Conservation (phyloP, 2,888 invertebrate genomes). For the Heliconius ethilla region DNA sequence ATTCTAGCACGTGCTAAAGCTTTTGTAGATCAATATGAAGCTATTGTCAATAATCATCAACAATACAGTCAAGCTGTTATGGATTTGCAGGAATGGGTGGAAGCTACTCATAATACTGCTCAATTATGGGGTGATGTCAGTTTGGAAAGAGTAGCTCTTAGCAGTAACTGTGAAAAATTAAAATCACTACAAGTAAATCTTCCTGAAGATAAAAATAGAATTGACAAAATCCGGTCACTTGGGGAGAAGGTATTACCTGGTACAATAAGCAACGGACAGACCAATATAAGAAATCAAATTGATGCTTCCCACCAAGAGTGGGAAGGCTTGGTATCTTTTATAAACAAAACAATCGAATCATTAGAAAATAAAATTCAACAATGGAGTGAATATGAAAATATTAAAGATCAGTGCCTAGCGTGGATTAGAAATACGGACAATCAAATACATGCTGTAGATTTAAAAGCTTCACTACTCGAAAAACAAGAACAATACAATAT, state of each 20-base stretch:
- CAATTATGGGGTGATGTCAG: constrained; percentile 92
- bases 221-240: constrained; percentile 89
- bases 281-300: constrained; percentile 92
- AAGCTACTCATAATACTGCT: constrained; percentile 91
- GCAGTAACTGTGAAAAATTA: constrained; percentile 92
- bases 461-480: constrained; percentile 90
- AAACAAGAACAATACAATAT: constrained; percentile 93
- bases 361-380: constrained; percentile 92
- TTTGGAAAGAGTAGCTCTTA: constrained; percentile 90
- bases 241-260: constrained; percentile 95
- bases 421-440: constrained; percentile 96
- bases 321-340: constrained; percentile 90
- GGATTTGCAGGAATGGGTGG: constrained; percentile 93
- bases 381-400: constrained; percentile 94
- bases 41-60: constrained; percentile 93
- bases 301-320: constrained; percentile 95
- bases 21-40: constrained; percentile 92
- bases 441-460: constrained; percentile 92
- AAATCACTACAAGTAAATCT: constrained; percentile 89
- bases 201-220: constrained; percentile 92
- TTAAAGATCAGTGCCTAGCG: constrained; percentile 90
- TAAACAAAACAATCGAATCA: constrained; percentile 88
- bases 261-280: constrained; percentile 90
- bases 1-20: constrained; percentile 86
- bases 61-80: constrained; percentile 93